A percentile compares a stretch with the other conserved stretches of the same genome.
These are phyloP conservation scores for Charina bottae DNA, from an alignment of 2,113 vertebrate species.

Conservation along the genomic window DNA sequence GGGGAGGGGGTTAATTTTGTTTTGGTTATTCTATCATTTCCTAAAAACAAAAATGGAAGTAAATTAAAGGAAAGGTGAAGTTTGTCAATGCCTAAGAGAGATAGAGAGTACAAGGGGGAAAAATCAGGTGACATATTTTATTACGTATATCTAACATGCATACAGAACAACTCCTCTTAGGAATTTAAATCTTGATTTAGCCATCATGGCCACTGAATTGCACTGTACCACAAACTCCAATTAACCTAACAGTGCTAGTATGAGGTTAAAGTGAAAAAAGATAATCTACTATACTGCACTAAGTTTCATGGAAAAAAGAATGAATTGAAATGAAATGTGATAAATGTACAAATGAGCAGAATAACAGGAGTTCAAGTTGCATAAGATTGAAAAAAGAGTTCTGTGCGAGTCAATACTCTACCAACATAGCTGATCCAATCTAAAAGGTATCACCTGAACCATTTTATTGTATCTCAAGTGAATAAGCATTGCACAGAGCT, in stretches of 20 bases:
- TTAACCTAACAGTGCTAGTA: background rate
- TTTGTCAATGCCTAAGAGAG: background rate
- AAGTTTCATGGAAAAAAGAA: background rate
- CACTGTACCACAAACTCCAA: background rate
- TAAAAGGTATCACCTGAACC: conserved; percentile 27
- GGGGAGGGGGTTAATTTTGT: background rate
- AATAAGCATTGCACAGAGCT: conserved; percentile 1
- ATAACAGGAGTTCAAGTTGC: background rate
- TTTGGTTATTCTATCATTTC: background rate
- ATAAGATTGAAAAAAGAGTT: background rate
- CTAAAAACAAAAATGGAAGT: background rate
- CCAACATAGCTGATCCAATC: background rate
- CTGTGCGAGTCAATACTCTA: background rate
- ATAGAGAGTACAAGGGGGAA: too few species aligned
- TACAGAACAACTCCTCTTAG: background rate
- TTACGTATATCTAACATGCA: background rate
- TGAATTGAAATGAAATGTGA: background rate
- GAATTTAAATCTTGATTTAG: background rate
- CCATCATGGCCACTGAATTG: background rate
- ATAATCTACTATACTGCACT: background rate
- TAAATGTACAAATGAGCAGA: background rate
- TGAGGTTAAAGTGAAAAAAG: background rate
- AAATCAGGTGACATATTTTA: background rate
- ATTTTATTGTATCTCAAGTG: conserved; percentile 23
- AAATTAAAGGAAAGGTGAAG: background rate